Base-by-base conservation (phyloP, 2,888 invertebrate species). In the Thelaira solivaga region DNA sequence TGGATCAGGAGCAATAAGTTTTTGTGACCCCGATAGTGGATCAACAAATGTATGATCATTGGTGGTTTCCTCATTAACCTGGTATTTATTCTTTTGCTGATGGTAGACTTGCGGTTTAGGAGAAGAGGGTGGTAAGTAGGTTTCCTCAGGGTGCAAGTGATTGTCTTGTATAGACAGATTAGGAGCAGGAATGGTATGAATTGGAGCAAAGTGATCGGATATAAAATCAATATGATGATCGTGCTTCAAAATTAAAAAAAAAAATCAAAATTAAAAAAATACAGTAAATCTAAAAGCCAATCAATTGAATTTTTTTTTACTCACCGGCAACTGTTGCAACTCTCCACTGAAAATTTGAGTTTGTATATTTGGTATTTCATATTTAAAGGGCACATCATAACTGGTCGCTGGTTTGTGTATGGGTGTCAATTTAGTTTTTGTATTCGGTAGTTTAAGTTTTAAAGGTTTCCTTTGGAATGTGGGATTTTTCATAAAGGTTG, bases 151-250 rank as follows among this genome's bases (percentile, higher is more conserved):
- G 62, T 84, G 87, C 47, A 88, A 81, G 69, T 88, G 87, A 80
- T 88, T 88, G 71, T 86, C 85, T 75, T 86, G 85, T 49, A 85
- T 71, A 10, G 82, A 81, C 41, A 96, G 90, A 90, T 95, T 95
- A 7, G 96, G 96, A 22, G 96, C 95, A 84, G 95, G 95, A 81
- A 96, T 95, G 8, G 95, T 95, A 88, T 95, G 95, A 85, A 96
- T 95, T 2, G 95, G 95, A 82, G 94, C 94, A 85, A 92, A 96
- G 90, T 96, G 96, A 90, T 96, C 95, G 83, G 96, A 96, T 91
- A 97, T 95, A 92, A 85, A 86, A 73, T 84, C 85, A 45, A 82
- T 82, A 69, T 87, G 85, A 65, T 84, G 81, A 61, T 88, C 86
- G 81, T 86, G 81, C 87, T 88, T 81, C 65, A 82, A 82, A 36